Percentiles rank a stretch among this genome's conserved stretches.
phyloP scores from a whole-genome alignment of 2,797 vertebrate genomes.

The Ctenochaetus hawaiiensis region DNA sequence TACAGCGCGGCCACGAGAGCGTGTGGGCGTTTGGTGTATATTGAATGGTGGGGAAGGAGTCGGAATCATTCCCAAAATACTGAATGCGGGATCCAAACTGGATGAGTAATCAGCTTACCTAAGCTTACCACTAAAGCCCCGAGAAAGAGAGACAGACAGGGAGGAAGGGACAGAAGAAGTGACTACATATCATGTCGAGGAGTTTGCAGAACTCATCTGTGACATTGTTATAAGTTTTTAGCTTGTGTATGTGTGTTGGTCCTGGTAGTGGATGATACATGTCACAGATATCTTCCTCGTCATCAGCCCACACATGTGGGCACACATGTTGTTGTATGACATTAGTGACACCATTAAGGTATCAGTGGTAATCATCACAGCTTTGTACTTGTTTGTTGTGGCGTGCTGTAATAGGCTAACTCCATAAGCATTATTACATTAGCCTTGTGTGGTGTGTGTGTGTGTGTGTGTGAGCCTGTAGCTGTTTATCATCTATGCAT shows the following conservation, averaged over 20 bases:
- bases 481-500: conserved; percentile 42
- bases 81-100: conserved; percentile 77
- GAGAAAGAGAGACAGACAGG: conserved; percentile 55
- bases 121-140: conserved; percentile 81
- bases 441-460: conserved; percentile 12
- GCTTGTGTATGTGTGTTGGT: not conserved
- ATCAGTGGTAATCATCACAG: conserved; percentile 30
- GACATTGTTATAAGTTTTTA: conserved; percentile 37
- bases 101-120: conserved; percentile 87
- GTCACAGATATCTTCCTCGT: not conserved
- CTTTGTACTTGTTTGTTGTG: conserved; percentile 49
- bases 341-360: conserved; percentile 19
- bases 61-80: conserved; percentile 78
- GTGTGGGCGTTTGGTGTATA: conserved; percentile 70
- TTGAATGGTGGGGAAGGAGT: conserved; percentile 66
- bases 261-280: not conserved
- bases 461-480: conserved; percentile 10
- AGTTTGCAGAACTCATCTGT: conserved; percentile 54
- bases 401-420: conserved; percentile 55
- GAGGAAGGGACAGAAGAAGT: conserved; percentile 22
- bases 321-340: not conserved
- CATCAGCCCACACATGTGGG: not conserved
- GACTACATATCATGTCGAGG: conserved; percentile 42
- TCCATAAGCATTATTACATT: conserved; percentile 48
- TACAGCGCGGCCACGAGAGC: conserved; percentile 54